Percentiles rank a stretch among this genome's conserved stretches.
Evolutionary conservation across 2,888 invertebrate genomes (phyloP).

Genomic region (Meandrusa payeni): DNA sequence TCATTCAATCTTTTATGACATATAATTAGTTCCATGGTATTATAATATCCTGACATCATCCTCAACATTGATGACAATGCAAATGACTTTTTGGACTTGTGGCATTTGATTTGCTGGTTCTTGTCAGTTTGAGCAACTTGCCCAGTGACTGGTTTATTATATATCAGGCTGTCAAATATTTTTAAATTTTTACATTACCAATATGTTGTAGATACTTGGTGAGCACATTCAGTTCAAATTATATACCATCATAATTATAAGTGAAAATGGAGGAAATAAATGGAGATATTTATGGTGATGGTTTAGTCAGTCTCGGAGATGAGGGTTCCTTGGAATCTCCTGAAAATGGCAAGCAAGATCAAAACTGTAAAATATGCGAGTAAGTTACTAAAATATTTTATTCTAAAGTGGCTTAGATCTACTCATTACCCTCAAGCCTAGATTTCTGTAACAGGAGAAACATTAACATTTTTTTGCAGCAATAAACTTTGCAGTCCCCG

Average conservation of each 20-base stretch:
- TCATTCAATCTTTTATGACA: too few species aligned
- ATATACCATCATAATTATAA: conserved; percentile 71
- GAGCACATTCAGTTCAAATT: conserved; percentile 61
- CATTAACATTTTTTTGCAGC: conserved; percentile 73
- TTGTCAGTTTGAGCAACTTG: too few species aligned
- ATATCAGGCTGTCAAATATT: too few species aligned
- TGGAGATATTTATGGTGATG: conserved; percentile 75
- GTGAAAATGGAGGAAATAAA: conserved; percentile 83
- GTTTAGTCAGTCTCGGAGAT: conserved; percentile 71
- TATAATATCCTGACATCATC: too few species aligned
- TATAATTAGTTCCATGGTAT: too few species aligned
- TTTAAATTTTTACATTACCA: conserved; percentile 16
- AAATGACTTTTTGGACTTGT: too few species aligned
- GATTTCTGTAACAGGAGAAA: too few species aligned
- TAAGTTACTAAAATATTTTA: conserved; percentile 59
- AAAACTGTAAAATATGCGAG: conserved; percentile 85
- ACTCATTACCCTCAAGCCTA: too few species aligned
- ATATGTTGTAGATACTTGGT: conserved; percentile 66
- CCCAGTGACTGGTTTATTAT: too few species aligned
- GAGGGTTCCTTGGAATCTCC: conserved; percentile 74
- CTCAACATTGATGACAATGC: too few species aligned
- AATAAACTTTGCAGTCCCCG: conserved; percentile 90
- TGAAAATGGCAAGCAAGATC: conserved; percentile 78
- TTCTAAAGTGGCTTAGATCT: too few species aligned
- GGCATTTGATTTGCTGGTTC: too few species aligned